These are phyloP conservation scores for Iphiclides podalirius DNA, from an alignment of 2,888 invertebrate species.

Conservation along the genomic window DNA sequence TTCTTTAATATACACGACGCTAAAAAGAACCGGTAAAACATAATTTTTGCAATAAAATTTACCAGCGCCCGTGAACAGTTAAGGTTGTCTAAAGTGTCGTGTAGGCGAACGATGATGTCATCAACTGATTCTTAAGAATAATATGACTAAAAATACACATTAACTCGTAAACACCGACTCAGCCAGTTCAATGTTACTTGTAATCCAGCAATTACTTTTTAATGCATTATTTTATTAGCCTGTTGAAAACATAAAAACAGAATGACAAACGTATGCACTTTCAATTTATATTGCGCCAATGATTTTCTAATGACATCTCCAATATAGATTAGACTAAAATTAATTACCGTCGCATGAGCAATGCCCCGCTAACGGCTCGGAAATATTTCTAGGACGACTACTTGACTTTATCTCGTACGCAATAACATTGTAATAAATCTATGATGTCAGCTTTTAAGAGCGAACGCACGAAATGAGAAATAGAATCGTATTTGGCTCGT, in stretches of 20 bases:
- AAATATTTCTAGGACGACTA: slow-evolving; percentile 22
- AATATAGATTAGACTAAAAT: slow-evolving; percentile 5
- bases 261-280: background rate
- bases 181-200: background rate
- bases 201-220: background rate
- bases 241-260: background rate
- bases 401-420: slow-evolving; percentile 19
- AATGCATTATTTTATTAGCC: background rate
- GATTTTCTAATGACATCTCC: slow-evolving; percentile 1
- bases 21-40: too few relatives aligned
- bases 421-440: slow-evolving; percentile 25
- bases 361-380: slow-evolving; percentile 8
- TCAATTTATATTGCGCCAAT: background rate
- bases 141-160: slow-evolving; percentile 19
- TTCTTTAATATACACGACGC: too few relatives aligned
- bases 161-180: background rate
- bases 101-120: slow-evolving; percentile 21
- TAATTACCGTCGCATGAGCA: background rate
- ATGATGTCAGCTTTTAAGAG: slow-evolving; percentile 14
- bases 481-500: background rate
- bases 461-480: slow-evolving; percentile 3
- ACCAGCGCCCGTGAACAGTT: background rate
- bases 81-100: background rate
- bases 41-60: background rate
- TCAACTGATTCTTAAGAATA: slow-evolving; percentile 15